phyloP scores from a whole-genome alignment of 2,113 vertebrate species.

The Lichenostomus cassidix region DNA sequence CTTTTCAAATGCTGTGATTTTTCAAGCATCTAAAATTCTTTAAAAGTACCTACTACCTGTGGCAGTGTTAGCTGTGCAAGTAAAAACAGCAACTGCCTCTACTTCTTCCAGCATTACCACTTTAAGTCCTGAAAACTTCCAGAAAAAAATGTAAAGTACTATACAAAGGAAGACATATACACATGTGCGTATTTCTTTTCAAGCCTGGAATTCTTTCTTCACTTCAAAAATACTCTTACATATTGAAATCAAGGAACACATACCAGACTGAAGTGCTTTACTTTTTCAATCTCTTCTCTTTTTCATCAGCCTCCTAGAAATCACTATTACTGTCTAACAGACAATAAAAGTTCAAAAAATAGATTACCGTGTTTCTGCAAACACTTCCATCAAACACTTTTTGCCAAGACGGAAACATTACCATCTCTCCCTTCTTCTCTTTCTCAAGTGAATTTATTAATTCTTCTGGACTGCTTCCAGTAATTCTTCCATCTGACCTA shows the following conservation, averaged over 20 bases:
- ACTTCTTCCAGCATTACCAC: neutral
- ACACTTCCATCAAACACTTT: neutral
- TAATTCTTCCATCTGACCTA: neutral
- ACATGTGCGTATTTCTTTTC: neutral
- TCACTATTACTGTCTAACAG: neutral
- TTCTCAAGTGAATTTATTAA: neutral
- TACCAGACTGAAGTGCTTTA: neutral
- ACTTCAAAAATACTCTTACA: neutral
- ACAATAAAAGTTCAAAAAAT: neutral
- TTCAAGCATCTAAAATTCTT: neutral
- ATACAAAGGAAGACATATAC: neutral
- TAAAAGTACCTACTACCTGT: neutral
- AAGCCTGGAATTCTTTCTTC: neutral
- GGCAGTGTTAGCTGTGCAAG: neutral
- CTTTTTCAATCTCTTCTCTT: neutral
- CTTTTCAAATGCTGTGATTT: neutral
- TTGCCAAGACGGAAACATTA: neutral
- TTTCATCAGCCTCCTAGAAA: neutral
- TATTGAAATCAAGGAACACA: neutral
- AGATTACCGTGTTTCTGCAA: neutral
- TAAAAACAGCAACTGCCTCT: neutral
- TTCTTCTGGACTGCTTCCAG: neutral
- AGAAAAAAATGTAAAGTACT: neutral
- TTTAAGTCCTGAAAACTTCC: neutral
- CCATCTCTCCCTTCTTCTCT: neutral